Evolutionary conservation across 2,888 invertebrate genomes (phyloP).

Genomic region (Chymomyza caudatula): DNA sequence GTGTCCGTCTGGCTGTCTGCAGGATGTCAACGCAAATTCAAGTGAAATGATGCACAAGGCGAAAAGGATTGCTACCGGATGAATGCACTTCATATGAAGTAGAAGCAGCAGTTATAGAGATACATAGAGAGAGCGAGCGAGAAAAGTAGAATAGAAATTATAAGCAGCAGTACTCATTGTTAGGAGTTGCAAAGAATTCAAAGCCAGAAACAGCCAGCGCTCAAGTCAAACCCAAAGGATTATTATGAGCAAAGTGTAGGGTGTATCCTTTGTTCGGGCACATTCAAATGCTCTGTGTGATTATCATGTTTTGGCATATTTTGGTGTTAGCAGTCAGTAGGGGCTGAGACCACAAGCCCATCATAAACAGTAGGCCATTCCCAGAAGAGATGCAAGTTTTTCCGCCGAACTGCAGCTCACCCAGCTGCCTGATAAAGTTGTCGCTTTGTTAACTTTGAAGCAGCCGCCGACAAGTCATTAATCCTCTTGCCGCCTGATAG

Average conservation of each 20-base stretch:
- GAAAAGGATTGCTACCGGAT: slow-evolving; percentile 70
- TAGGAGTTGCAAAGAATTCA: slow-evolving; percentile 40
- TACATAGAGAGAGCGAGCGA: background rate
- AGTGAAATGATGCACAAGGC: slow-evolving; percentile 64
- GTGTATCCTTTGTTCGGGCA: background rate
- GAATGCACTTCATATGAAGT: slow-evolving; percentile 73
- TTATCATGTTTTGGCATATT: slow-evolving; percentile 68
- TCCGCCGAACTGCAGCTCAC: background rate
- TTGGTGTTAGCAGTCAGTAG: slow-evolving; percentile 52
- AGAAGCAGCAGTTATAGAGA: slow-evolving; percentile 22
- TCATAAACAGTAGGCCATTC: slow-evolving; percentile 5
- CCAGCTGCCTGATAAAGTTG: slow-evolving; percentile 48
- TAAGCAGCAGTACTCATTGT: slow-evolving; percentile 52
- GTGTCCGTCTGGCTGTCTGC: slow-evolving; percentile 16
- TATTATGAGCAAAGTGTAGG: slow-evolving; percentile 8
- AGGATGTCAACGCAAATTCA: slow-evolving; percentile 67
- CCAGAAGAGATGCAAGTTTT: slow-evolving; percentile 19
- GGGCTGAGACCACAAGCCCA: slow-evolving; percentile 18
- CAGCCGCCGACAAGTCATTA: slow-evolving; percentile 51
- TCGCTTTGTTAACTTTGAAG: slow-evolving; percentile 49
- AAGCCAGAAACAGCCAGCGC: slow-evolving; percentile 19
- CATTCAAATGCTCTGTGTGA: slow-evolving; percentile 33
- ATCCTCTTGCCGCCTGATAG: slow-evolving; percentile 32
- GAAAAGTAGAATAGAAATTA: background rate
- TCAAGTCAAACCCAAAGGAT: slow-evolving; percentile 56